Conservation (phyloP, 2,113 vertebrate species). For the Ramphastos sulfuratus region DNA sequence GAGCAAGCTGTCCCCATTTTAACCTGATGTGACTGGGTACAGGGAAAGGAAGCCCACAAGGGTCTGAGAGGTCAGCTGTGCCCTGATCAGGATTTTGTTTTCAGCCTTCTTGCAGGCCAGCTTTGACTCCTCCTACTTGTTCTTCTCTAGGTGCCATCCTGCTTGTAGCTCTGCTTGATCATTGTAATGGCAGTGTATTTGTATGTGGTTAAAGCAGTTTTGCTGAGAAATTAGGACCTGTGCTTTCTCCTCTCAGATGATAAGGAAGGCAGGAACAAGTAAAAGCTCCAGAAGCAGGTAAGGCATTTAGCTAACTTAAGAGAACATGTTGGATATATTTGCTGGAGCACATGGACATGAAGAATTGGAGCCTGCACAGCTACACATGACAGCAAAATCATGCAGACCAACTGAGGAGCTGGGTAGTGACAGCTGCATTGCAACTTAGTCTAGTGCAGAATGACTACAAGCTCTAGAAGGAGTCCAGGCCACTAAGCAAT, state of each 20-base stretch:
- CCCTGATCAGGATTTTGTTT: neutral
- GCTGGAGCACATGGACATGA: neutral
- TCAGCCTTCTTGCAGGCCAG: neutral
- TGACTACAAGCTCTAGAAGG: neutral
- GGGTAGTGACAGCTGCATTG: accelerated
- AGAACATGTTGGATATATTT: neutral
- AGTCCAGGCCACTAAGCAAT: neutral
- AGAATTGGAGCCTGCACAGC: neutral
- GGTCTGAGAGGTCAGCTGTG: neutral
- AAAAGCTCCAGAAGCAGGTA: neutral
- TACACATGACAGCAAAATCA: neutral
- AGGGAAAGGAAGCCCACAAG: neutral
- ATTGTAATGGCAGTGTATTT: neutral
- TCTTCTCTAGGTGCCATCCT: neutral
- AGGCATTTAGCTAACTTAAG: neutral
- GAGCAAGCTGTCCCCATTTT: neutral
- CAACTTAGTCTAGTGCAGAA: neutral
- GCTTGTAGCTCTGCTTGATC: neutral
- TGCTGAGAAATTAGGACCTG: neutral
- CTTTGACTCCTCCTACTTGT: neutral
- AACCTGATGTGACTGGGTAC: neutral
- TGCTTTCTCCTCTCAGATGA: neutral
- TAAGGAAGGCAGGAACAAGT: neutral
- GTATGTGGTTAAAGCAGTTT: neutral
- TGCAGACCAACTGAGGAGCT: neutral